Evolutionary conservation across 2,888 invertebrate genomes (phyloP).

Genomic region (Boloria euphrosyne): DNA sequence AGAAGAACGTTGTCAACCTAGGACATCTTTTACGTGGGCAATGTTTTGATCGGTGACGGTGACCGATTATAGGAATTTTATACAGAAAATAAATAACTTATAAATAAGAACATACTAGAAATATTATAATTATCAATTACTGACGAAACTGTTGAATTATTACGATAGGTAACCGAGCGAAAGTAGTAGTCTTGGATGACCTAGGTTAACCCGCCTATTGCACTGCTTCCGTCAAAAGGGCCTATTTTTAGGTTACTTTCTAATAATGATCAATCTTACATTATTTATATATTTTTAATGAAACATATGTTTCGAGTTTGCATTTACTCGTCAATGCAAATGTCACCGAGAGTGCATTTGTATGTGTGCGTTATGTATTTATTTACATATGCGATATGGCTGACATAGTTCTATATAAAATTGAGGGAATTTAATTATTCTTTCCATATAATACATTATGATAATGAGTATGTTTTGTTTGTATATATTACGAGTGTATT

Average conservation of each 20-base stretch:
- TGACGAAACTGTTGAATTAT: conserved; percentile 56
- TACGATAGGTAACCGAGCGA: conserved; percentile 60
- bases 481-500: neutral
- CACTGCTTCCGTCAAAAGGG: conserved; percentile 61
- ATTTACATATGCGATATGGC: conserved; percentile 47
- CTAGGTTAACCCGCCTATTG: conserved; percentile 73
- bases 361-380: conserved; percentile 50
- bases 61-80: conserved; percentile 49
- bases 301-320: conserved; percentile 47
- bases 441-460: conserved; percentile 41
- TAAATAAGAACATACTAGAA: conserved; percentile 43
- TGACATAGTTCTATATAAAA: conserved; percentile 42
- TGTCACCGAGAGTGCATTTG: conserved; percentile 43
- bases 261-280: conserved; percentile 50
- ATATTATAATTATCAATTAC: conserved; percentile 52
- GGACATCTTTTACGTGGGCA: conserved; percentile 62
- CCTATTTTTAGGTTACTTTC: conserved; percentile 68
- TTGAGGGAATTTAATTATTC: conserved; percentile 46
- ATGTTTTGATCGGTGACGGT: conserved; percentile 65
- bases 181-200: conserved; percentile 68
- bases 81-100: conserved; percentile 31
- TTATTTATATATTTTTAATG: conserved; percentile 43
- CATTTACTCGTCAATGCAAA: conserved; percentile 39
- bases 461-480: conserved; percentile 4
- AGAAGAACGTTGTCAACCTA: conserved; percentile 71